Evolutionary conservation across 2,113 vertebrate species (phyloP), one percentile per base, ranked within the genome.

Genomic region (Chloebia gouldiae): DNA sequence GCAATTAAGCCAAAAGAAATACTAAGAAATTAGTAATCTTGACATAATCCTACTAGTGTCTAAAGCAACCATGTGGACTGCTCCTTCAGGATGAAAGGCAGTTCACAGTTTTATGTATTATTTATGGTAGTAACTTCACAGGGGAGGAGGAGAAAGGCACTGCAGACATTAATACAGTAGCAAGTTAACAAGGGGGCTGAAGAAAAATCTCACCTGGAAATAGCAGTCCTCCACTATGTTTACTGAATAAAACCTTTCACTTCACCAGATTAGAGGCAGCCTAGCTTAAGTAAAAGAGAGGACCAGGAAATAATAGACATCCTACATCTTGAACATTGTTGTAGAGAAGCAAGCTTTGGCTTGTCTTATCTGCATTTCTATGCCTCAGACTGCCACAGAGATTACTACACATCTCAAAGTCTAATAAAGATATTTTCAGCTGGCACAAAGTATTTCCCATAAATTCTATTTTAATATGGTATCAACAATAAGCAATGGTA

Each of bases 21-120:
- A 51, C 28, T 61, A 65, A 57, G 12, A 71, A 40, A 12, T 84
- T 49, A 37, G 44, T 69, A 53, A 82, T 30, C 30, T 78, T 85
- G 75, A 72, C 1, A 10, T 72, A 68, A 82, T 64, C 28, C 59
- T 88, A 56, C 44, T 69, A 47, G 56, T 31, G 23, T 61, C 22
- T 60, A 94, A 80, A 88, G 66, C 25, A 85, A 44, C 45, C 53
- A 49, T 63, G 50, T 45, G 21, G 25, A 79, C 39, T 85, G 24
- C 30, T 90, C 71, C 33, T 90, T 86, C 79, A 40, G 76, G 71
- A 72, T 85, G 63, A 95, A 70, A 96, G 63, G 54, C 42, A 90
- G 65, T 80, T 91, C 75, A 72, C 30, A 57, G 86, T 64, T 90
- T 79, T 79, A 76, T 93, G 45, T 57, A 76, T 90, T 90, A 91